phyloP scores from a whole-genome alignment of 2,888 invertebrate species.

The Calliopum simillimum region DNA sequence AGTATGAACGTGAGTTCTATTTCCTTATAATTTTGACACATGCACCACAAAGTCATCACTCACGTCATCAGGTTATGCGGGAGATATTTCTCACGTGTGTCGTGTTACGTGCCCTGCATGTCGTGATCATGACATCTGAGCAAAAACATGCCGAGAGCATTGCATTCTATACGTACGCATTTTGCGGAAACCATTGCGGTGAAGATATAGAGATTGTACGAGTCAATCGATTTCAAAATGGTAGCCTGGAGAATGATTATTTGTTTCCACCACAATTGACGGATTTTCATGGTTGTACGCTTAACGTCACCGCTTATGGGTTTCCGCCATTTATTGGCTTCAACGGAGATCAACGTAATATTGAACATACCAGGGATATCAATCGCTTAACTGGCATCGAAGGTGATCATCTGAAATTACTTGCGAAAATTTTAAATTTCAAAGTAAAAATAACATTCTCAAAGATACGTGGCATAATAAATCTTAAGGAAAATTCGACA shows the following conservation, averaged over 20 bases:
- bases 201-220: conserved; percentile 40
- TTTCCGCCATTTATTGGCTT: conserved; percentile 52
- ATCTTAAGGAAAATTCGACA: conserved; percentile 38
- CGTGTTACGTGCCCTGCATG: conserved; percentile 51
- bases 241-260: conserved; percentile 30
- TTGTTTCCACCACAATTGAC: conserved; percentile 50
- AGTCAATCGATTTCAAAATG: conserved; percentile 48
- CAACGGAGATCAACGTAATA: conserved; percentile 46
- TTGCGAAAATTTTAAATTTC: conserved; percentile 52
- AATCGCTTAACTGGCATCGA: conserved; percentile 55
- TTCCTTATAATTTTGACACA: conserved; percentile 53
- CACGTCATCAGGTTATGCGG: conserved; percentile 6
- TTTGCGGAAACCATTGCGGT: conserved; percentile 39
- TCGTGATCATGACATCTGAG: conserved; percentile 48
- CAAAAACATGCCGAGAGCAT: conserved; percentile 22
- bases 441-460: conserved; percentile 49
- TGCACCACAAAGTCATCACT: not conserved
- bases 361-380: conserved; percentile 25
- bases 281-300: conserved; percentile 49
- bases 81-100: conserved; percentile 50
- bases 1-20: conserved; percentile 52
- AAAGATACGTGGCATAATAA: conserved; percentile 41
- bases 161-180: conserved; percentile 44
- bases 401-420: conserved; percentile 51
- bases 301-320: conserved; percentile 51